These are phyloP conservation scores for Paraplagusia blochii DNA, from an alignment of 2,113 vertebrate genomes.

Conservation along the genomic window DNA sequence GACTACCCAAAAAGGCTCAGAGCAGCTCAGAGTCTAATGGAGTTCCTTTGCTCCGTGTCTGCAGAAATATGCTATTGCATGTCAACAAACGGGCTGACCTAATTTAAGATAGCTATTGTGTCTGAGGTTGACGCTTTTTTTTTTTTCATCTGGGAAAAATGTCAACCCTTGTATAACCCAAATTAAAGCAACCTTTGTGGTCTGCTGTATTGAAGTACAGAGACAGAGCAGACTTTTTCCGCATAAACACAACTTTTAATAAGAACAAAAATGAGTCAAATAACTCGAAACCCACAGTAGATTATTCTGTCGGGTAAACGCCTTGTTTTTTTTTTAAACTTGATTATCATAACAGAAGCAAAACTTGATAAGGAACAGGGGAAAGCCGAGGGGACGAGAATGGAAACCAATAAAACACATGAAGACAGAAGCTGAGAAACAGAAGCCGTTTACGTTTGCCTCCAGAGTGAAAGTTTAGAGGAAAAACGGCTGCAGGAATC, in stretches of 20 bases:
- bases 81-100: slow-evolving; percentile 37
- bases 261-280: slow-evolving; percentile 1
- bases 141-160: slow-evolving; percentile 50
- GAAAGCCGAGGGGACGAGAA: neutral
- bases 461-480: no score
- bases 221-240: slow-evolving; percentile 30
- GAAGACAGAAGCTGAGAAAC: neutral
- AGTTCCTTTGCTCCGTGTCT: slow-evolving; percentile 6
- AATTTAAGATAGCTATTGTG: slow-evolving; percentile 45
- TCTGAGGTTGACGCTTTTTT: slow-evolving; percentile 56
- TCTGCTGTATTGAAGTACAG: slow-evolving; percentile 28
- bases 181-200: slow-evolving; percentile 48
- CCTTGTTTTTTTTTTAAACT: slow-evolving; percentile 8
- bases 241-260: slow-evolving; percentile 9
- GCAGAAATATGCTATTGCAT: slow-evolving; percentile 8
- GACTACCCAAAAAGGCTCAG: slow-evolving; percentile 13
- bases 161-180: slow-evolving; percentile 41
- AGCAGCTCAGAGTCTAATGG: neutral
- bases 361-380: neutral
- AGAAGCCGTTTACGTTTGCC: neutral
- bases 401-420: neutral
- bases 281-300: neutral
- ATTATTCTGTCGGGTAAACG: slow-evolving; percentile 6
- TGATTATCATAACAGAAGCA: neutral
- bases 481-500: neutral